phyloP scores from a whole-genome alignment of 2,888 invertebrate genomes.

The Scaptomyza caliginosa region DNA sequence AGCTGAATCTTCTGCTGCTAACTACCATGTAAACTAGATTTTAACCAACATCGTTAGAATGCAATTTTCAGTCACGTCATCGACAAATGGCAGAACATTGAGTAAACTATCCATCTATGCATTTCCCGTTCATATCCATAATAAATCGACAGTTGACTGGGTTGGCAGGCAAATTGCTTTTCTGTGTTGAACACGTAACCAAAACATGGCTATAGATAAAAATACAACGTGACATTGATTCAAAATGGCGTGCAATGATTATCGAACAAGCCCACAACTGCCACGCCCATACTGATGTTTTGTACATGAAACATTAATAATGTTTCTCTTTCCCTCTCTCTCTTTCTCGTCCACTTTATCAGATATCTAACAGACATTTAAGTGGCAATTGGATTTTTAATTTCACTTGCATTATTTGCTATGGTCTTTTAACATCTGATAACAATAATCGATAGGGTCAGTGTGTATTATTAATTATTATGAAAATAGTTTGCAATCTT shows the following conservation, averaged over 20 bases:
- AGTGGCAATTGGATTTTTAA: slow-evolving; percentile 60
- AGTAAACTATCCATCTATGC: not conserved
- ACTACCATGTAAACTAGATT: slow-evolving; percentile 68
- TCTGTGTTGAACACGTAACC: slow-evolving; percentile 21
- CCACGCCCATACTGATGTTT: slow-evolving; percentile 46
- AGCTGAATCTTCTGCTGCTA: slow-evolving; percentile 55
- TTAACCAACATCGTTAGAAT: slow-evolving; percentile 67
- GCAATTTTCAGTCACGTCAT: slow-evolving; percentile 70
- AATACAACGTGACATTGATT: slow-evolving; percentile 51
- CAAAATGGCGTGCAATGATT: slow-evolving; percentile 61
- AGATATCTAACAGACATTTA: slow-evolving; percentile 62
- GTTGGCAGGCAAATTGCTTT: slow-evolving; percentile 39
- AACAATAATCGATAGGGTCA: slow-evolving; percentile 13
- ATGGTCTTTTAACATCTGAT: slow-evolving; percentile 39
- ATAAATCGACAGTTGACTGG: slow-evolving; percentile 33
- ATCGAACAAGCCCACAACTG: slow-evolving; percentile 25
- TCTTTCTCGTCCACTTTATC: slow-evolving; percentile 28
- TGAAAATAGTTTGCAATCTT: slow-evolving; percentile 35
- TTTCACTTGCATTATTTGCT: slow-evolving; percentile 56
- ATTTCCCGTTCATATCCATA: slow-evolving; percentile 14
- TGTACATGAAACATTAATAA: slow-evolving; percentile 11
- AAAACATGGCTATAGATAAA: not conserved
- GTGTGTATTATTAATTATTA: slow-evolving; percentile 29
- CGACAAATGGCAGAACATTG: slow-evolving; percentile 11
- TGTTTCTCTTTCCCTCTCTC: not conserved